Percentiles rank a stretch among this genome's conserved stretches.
Evolutionary conservation across 2,113 vertebrate genomes (phyloP).

Genomic region (Odontophorus gujanensis): DNA sequence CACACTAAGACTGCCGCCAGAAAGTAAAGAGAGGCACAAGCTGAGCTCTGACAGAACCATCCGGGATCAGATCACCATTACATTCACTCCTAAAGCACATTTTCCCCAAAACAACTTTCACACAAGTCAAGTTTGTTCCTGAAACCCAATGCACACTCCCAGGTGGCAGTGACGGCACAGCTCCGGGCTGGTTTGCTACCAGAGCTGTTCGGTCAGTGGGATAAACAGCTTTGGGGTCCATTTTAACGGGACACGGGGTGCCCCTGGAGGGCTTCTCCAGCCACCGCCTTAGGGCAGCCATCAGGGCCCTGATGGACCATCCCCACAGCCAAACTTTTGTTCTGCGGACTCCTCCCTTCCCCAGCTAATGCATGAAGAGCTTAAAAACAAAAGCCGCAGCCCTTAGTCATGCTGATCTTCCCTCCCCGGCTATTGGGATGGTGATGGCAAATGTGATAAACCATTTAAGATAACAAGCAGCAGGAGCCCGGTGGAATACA

Average conservation of each 20-base stretch:
- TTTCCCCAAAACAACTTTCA: slow-evolving; percentile 7
- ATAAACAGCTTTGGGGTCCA: background rate
- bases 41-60: background rate
- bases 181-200: background rate
- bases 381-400: slow-evolving; percentile 58
- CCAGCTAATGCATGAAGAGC: slow-evolving; percentile 55
- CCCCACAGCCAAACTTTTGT: slow-evolving; percentile 15
- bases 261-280: background rate
- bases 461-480: slow-evolving; percentile 56
- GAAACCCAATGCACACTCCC: background rate
- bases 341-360: slow-evolving; percentile 28
- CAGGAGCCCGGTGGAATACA: slow-evolving; percentile 13
- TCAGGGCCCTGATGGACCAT: slow-evolving; percentile 6
- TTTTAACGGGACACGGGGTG: background rate
- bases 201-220: background rate
- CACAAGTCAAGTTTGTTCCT: slow-evolving; percentile 12
- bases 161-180: background rate
- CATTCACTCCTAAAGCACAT: background rate
- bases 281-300: background rate
- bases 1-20: background rate
- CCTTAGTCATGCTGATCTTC: slow-evolving; percentile 70
- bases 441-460: slow-evolving; percentile 49
- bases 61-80: background rate
- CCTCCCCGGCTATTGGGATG: slow-evolving; percentile 40
- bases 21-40: background rate